phyloP scores from a whole-genome alignment of 2,888 invertebrate species.

The Tinea trinotella region DNA sequence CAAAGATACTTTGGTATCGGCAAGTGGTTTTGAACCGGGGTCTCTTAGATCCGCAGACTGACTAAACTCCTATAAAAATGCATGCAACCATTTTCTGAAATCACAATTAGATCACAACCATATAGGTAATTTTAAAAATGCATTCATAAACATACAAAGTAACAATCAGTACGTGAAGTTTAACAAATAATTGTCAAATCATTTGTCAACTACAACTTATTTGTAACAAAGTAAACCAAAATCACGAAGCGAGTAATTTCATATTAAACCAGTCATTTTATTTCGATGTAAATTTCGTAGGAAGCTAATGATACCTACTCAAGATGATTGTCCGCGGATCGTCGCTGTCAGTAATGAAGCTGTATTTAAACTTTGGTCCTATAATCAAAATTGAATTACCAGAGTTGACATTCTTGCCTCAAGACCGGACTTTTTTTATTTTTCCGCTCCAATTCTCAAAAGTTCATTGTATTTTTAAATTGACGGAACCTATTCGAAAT shows the following conservation, averaged over 20 bases:
- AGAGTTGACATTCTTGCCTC: constrained; percentile 63
- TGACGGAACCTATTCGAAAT: constrained; percentile 1
- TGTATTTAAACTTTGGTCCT: constrained; percentile 66
- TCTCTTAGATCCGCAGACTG: no score
- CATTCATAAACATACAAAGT: no score
- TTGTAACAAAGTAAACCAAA: constrained; percentile 40
- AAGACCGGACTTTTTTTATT: constrained; percentile 55
- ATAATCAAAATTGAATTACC: constrained; percentile 73
- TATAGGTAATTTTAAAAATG: no score
- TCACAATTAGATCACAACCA: no score
- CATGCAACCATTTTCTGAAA: no score
- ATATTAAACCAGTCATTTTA: constrained; percentile 59
- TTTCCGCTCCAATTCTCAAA: constrained; percentile 64
- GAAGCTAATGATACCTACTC: constrained; percentile 66
- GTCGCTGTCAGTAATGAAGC: constrained; percentile 60
- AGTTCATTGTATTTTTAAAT: constrained; percentile 50
- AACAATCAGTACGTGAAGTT: constrained; percentile 2
- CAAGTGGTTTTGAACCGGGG: no score
- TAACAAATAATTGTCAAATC: constrained; percentile 11
- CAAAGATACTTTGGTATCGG: no score
- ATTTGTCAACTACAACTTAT: constrained; percentile 19
- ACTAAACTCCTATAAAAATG: no score
- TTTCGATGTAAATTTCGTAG: constrained; percentile 52
- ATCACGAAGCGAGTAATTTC: constrained; percentile 57
- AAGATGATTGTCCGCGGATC: constrained; percentile 66